Conservation (phyloP, 2,888 invertebrate species). For the Trichogramma evanescens region DNA sequence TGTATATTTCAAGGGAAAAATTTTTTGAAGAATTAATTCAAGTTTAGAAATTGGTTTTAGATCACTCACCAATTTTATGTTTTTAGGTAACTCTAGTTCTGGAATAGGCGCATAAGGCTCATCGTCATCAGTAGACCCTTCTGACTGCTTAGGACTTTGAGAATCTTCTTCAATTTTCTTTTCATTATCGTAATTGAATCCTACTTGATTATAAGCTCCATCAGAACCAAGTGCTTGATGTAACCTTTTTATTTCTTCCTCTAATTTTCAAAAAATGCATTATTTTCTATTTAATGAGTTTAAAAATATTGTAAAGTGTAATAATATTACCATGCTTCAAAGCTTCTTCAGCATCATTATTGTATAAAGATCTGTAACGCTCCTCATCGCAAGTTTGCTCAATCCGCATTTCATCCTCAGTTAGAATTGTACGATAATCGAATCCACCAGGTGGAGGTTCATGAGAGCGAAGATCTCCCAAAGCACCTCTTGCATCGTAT, state of each 20-base stretch:
- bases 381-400: conserved; percentile 94
- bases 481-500: conserved; percentile 90
- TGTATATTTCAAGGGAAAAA: conserved; percentile 4
- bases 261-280: conserved; percentile 50
- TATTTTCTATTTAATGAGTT: neutral
- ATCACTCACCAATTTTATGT: conserved; percentile 61
- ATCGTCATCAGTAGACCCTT: conserved; percentile 56
- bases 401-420: conserved; percentile 68
- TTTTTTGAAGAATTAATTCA: neutral
- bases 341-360: conserved; percentile 80
- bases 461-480: conserved; percentile 74
- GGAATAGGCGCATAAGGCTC: conserved; percentile 69
- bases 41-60: neutral
- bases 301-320: neutral
- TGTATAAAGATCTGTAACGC: conserved; percentile 81
- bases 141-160: conserved; percentile 42
- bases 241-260: conserved; percentile 85
- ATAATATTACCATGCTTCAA: conserved; percentile 74
- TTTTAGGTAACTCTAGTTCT: conserved; percentile 68
- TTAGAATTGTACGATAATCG: conserved; percentile 58
- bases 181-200: conserved; percentile 63
- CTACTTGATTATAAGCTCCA: conserved; percentile 62
- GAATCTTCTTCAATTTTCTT: conserved; percentile 45
- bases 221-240: conserved; percentile 61
- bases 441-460: conserved; percentile 75